A percentile compares a stretch with the other conserved stretches of the same genome.
Evolutionary conservation across 1,140 invertebrate species (phyloP).

Genomic region (Megalopta genalis): DNA sequence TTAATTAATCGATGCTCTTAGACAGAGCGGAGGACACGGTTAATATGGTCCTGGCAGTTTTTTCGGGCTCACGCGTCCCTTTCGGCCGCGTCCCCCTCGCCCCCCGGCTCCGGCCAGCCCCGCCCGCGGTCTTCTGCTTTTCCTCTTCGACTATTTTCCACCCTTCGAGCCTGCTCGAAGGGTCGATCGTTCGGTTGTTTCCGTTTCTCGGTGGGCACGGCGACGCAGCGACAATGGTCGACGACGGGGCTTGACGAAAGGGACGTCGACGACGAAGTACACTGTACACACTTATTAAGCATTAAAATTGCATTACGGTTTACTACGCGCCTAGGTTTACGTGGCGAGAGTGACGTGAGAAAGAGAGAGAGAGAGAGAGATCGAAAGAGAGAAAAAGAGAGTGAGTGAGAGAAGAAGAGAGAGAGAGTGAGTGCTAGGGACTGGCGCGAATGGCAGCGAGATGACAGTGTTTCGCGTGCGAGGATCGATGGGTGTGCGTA

Average conservation of each 20-base stretch:
- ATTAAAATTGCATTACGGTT: conserved; percentile 55
- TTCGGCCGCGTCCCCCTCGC: not conserved
- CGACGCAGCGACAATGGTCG: not conserved
- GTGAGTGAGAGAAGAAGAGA: not conserved
- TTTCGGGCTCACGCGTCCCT: conserved; percentile 48
- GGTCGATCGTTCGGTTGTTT: not conserved
- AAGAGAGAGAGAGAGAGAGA: conserved; percentile 12
- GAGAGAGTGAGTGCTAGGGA: not conserved
- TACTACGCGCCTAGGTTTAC: conserved; percentile 54
- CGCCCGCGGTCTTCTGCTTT: not conserved
- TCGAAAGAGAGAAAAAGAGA: no score
- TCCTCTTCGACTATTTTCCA: not conserved
- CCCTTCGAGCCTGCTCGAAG: not conserved
- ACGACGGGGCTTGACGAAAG: not conserved
- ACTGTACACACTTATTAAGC: conserved; percentile 44
- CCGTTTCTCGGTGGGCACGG: not conserved
- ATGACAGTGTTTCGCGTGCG: not conserved
- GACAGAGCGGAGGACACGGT: conserved; percentile 62
- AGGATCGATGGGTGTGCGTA: not conserved
- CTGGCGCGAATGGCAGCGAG: not conserved
- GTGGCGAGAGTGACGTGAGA: not conserved
- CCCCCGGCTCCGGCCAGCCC: not conserved
- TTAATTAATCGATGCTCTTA: conserved; percentile 61
- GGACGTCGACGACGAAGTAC: conserved; percentile 15
- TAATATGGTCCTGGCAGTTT: conserved; percentile 64